These are phyloP conservation scores for Myripristis jacobus DNA, from an alignment of 2,797 vertebrate genomes.

Conservation along the genomic window DNA sequence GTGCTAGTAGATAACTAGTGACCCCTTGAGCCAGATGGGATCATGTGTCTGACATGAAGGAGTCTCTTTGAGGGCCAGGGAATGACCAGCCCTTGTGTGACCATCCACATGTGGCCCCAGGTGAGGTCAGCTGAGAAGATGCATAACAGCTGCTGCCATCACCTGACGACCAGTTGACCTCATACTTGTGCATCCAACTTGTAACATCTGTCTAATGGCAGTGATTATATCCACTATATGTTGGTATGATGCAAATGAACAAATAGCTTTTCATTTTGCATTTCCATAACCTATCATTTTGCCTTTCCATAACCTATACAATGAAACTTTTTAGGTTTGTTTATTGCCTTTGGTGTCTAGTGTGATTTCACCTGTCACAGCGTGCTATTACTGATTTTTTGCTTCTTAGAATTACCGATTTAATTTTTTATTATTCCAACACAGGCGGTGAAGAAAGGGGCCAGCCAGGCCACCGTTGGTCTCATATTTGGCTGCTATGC, in stretches of 20 bases:
- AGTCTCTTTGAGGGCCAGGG: conserved; percentile 5
- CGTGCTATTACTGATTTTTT: not conserved
- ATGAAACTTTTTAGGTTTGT: not conserved
- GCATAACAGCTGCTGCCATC: not conserved
- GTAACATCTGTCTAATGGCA: too few relatives aligned
- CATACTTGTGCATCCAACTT: too few relatives aligned
- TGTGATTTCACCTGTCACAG: too few relatives aligned
- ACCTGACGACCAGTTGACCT: too few relatives aligned
- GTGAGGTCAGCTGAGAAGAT: conserved; percentile 7
- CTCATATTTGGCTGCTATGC: conserved; percentile 96
- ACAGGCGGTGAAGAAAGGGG: conserved; percentile 93
- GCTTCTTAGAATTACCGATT: not conserved
- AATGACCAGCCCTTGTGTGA: conserved; percentile 9
- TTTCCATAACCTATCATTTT: too few relatives aligned
- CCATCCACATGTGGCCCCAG: not conserved
- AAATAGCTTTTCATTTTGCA: not conserved
- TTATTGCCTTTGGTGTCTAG: not conserved
- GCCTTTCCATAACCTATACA: not conserved
- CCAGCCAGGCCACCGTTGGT: conserved; percentile 88
- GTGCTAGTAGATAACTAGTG: too few relatives aligned
- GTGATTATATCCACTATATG: too few relatives aligned
- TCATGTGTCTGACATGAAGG: conserved; percentile 34
- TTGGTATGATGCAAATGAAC: too few relatives aligned
- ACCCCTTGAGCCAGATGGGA: too few relatives aligned
- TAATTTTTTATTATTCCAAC: conserved; percentile 7